Conservation (phyloP, 2,113 vertebrate species). For the Labeo rohita region DNA sequence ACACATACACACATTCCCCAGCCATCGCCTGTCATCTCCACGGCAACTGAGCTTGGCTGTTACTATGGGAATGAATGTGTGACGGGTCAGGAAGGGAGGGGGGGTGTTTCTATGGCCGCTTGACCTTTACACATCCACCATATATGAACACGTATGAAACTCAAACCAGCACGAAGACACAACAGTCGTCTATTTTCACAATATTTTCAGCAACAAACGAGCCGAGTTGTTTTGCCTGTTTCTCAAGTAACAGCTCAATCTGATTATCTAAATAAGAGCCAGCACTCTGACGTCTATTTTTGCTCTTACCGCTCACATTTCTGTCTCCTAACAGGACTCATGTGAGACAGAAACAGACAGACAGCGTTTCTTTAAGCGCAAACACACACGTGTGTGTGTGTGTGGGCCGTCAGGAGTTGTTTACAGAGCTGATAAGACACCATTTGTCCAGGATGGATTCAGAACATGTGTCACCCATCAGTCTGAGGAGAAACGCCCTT, state of each 20-base stretch:
- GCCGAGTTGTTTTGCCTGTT: neutral
- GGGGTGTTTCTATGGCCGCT: slow-evolving; percentile 58
- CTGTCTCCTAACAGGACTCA: slow-evolving; percentile 56
- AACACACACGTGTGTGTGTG: slow-evolving; percentile 35
- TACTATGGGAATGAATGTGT: slow-evolving; percentile 75
- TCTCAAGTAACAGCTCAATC: slow-evolving; percentile 29
- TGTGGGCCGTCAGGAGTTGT: slow-evolving; percentile 38
- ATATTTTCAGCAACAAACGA: neutral
- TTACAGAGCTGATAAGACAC: slow-evolving; percentile 53
- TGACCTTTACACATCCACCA: slow-evolving; percentile 63
- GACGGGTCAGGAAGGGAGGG: slow-evolving; percentile 49
- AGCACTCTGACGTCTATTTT: slow-evolving; percentile 59
- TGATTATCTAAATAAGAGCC: slow-evolving; percentile 49
- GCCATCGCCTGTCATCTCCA: slow-evolving; percentile 68
- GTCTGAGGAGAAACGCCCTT: neutral
- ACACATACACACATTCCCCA: slow-evolving; percentile 67
- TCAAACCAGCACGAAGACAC: neutral
- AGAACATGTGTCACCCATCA: slow-evolving; percentile 45
- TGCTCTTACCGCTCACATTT: neutral
- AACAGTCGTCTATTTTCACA: neutral
- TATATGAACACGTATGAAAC: neutral
- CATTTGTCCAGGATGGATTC: slow-evolving; percentile 46
- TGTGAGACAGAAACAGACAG: slow-evolving; percentile 54
- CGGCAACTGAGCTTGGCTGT: slow-evolving; percentile 70
- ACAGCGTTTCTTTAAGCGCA: slow-evolving; percentile 16